phyloP scores from a whole-genome alignment of 2,888 invertebrate species.

The Mythimna vitellina region DNA sequence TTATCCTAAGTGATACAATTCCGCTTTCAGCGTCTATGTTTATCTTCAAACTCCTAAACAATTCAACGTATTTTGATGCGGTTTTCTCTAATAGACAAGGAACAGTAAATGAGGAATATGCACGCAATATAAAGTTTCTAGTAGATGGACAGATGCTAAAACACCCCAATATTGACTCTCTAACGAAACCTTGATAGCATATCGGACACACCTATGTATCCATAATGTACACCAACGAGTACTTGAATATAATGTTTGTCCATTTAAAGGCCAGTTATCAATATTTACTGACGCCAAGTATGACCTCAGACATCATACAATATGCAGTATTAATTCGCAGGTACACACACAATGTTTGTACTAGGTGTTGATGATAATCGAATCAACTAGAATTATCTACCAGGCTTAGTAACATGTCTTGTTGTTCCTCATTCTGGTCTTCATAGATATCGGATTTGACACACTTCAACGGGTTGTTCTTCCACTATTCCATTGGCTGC shows the following conservation, averaged over 20 bases:
- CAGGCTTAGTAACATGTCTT: background rate
- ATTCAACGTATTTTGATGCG: no score
- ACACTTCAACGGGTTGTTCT: background rate
- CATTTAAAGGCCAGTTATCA: constrained; percentile 37
- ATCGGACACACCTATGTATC: background rate
- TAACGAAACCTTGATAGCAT: constrained; percentile 17
- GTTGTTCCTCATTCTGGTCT: background rate
- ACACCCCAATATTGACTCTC: constrained; percentile 18
- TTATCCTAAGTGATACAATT: background rate
- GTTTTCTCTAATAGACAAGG: no score
- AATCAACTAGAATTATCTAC: constrained; percentile 22
- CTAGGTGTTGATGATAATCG: constrained; percentile 11
- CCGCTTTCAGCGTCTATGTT: no score
- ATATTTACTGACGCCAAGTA: constrained; percentile 43
- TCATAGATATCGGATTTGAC: background rate
- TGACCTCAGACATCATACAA: constrained; percentile 29
- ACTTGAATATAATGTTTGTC: constrained; percentile 14
- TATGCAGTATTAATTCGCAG: constrained; percentile 43
- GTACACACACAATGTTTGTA: constrained; percentile 46
- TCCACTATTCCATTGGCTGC: background rate
- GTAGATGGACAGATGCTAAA: background rate
- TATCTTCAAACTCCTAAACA: no score
- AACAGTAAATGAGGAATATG: no score
- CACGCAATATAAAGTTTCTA: background rate
- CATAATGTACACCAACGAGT: background rate